Evolutionary conservation across 2,113 vertebrate genomes (phyloP), one percentile per base, ranked within the genome.

Genomic region (Hippopotamus amphibius): DNA sequence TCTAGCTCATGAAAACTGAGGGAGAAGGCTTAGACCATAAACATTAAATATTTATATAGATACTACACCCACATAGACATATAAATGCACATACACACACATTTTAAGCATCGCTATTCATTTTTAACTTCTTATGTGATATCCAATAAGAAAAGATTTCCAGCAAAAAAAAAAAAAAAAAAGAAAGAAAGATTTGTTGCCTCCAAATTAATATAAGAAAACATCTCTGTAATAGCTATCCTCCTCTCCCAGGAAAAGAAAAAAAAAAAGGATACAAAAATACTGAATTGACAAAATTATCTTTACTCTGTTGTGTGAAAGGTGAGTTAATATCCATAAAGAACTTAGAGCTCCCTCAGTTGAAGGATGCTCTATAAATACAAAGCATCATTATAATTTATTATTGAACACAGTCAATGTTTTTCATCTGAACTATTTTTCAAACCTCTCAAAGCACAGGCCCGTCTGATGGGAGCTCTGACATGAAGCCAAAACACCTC

Each of bases 41-140:
- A 98, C 93, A 97, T 98, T 97, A 97, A 98, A 97, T 98, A 98
- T 98, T 98, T 97, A 98, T 97, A 63, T 63, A 87, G 96, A 72
- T 90, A 50, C 83, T 82, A 71, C 17, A 71, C 6, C 24, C 89
- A 1, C 66, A 50, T 21, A 12, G 61, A 91, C 83, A 93, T 57
- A 91, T 85, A 95, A 88, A 94, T n/a, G 87, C 71, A n/a, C 71
- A 88, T 21, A 72, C 80, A 91, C 87, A 79, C 61, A 86, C 81
- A 79, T 65, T 94, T 79, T 69, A 80, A 61, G 46, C 53, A 66
- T 93, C 30, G 0, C 86, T 68, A 74, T 92, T 88, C 95, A 84
- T 96, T 87, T 98, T 96, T 96, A 94, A 96, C 96, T 95, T 90
- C 85, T 94, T 87, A 37, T 48, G 83, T 90, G 93, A 74, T 72